These are phyloP conservation scores for Eumerus sabulonum DNA, from an alignment of 2,888 invertebrate genomes.

Conservation along the genomic window DNA sequence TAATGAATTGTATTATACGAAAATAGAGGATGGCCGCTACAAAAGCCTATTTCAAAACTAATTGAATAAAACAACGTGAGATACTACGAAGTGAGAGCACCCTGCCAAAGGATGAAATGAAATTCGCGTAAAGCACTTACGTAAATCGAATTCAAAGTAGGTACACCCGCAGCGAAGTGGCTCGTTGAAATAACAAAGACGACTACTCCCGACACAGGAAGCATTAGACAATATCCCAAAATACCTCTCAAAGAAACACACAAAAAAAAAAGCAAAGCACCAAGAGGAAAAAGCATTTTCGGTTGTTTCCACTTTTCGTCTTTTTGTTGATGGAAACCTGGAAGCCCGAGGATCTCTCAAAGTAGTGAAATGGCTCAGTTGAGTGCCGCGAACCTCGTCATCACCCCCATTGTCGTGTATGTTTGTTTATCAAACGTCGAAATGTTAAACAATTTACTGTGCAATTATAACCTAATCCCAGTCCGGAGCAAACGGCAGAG, in stretches of 20 bases:
- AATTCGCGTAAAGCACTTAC: neutral
- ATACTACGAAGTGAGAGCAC: too few relatives aligned
- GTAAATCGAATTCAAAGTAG: constrained; percentile 5
- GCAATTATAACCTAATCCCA: constrained; percentile 46
- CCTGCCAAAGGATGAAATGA: too few relatives aligned
- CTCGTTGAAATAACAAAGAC: constrained; percentile 24
- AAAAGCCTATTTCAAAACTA: too few relatives aligned
- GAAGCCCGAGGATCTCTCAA: constrained; percentile 1
- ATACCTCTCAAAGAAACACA: constrained; percentile 2
- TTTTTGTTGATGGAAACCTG: neutral
- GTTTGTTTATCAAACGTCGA: constrained; percentile 24
- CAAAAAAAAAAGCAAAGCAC: constrained; percentile 16
- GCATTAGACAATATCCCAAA: constrained; percentile 43
- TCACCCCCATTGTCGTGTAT: neutral
- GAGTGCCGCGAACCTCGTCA: too few relatives aligned
- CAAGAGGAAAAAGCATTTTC: constrained; percentile 7
- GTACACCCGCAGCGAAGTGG: neutral
- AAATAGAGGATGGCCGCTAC: too few relatives aligned
- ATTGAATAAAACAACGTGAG: too few relatives aligned
- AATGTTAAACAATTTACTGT: constrained; percentile 22
- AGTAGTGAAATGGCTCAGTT: too few relatives aligned
- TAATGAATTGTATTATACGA: too few relatives aligned
- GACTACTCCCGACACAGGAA: constrained; percentile 6
- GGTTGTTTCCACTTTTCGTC: neutral
- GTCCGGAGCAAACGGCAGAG: too few relatives aligned